Percentiles rank a stretch among this genome's conserved stretches.
phyloP scores from a whole-genome alignment of 1,140 invertebrate species.

The Formica exsecta region DNA sequence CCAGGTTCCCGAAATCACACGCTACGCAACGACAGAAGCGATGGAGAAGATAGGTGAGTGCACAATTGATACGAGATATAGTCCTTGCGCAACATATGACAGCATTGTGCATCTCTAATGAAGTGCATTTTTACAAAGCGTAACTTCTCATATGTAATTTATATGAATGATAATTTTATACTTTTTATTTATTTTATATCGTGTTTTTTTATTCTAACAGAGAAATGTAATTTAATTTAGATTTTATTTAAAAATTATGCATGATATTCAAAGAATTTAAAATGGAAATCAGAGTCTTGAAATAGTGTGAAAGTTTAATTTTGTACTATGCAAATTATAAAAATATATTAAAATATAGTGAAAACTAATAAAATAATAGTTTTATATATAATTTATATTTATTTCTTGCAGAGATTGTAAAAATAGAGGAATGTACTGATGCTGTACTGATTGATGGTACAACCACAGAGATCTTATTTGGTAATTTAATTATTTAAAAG shows the following conservation, averaged over 20 bases:
- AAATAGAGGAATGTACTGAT: conserved; percentile 67
- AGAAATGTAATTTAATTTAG: background rate
- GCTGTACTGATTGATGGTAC: conserved; percentile 42
- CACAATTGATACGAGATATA: background rate
- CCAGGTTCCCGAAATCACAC: background rate
- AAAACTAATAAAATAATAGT: background rate
- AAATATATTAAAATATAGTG: background rate
- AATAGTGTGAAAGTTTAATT: background rate
- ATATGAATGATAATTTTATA: background rate
- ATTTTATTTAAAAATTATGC: background rate
- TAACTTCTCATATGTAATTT: conserved; percentile 11
- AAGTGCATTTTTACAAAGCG: background rate
- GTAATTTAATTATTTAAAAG: conserved; percentile 52
- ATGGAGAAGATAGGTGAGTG: conserved; percentile 29
- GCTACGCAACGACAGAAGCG: background rate
- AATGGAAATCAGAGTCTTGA: background rate
- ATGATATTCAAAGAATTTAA: background rate
- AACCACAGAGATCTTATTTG: conserved; percentile 68
- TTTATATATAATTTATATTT: background rate
- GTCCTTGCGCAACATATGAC: background rate
- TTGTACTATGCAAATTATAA: background rate
- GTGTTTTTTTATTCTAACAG: background rate
- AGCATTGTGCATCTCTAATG: background rate
- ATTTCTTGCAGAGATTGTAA: conserved; percentile 76
- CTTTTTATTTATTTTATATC: background rate